Conservation (phyloP, 2,888 invertebrate species). For the Nebria brevicollis region DNA sequence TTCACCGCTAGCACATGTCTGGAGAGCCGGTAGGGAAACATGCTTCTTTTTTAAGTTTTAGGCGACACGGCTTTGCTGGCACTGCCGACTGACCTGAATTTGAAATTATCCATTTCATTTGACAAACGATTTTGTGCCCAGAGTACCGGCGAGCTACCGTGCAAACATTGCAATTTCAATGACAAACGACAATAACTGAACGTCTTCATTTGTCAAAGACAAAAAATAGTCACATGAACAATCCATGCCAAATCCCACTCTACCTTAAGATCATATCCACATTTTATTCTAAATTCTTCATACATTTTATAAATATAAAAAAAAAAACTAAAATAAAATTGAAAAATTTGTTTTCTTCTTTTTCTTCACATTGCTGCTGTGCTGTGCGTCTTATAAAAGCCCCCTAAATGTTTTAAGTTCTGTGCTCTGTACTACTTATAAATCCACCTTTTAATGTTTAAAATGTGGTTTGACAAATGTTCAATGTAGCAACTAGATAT, state of each 20-base stretch:
- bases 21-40: background rate
- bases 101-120: constrained; percentile 33
- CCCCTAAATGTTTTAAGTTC: no score
- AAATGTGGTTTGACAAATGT: no score
- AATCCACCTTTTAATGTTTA: no score
- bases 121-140: constrained; percentile 22
- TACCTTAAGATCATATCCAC: background rate
- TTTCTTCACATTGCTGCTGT: no score
- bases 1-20: background rate
- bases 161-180: constrained; percentile 41
- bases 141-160: constrained; percentile 21
- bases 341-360: no score
- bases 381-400: no score
- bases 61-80: background rate
- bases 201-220: constrained; percentile 43
- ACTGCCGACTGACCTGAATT: constrained; percentile 23
- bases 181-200: constrained; percentile 34
- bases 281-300: background rate
- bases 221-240: constrained; percentile 24
- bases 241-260: background rate
- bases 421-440: no score
- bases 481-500: no score
- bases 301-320: background rate
- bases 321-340: no score
- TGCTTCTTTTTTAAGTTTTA: constrained; percentile 7